phyloP scores from a whole-genome alignment of 1,140 invertebrate genomes.

The Drosophila repletoides region DNA sequence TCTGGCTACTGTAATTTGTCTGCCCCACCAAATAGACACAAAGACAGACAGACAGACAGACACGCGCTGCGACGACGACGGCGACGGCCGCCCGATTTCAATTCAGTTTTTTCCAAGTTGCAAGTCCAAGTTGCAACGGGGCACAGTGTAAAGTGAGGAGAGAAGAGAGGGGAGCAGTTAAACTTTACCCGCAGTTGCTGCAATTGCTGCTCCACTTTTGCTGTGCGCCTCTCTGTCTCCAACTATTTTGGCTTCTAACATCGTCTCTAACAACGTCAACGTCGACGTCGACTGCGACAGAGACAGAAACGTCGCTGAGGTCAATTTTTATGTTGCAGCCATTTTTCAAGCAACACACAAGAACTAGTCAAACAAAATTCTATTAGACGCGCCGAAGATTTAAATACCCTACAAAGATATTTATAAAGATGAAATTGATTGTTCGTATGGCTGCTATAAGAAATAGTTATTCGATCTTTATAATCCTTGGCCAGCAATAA shows the following conservation, averaged over 20 bases:
- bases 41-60: conserved; percentile 46
- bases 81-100: conserved; percentile 20
- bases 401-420: no score
- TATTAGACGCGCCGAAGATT: no score
- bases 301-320: conserved; percentile 78
- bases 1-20: conserved; percentile 80
- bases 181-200: conserved; percentile 40
- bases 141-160: no score
- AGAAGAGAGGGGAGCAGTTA: conserved; percentile 14
- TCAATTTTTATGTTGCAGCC: conserved; percentile 79
- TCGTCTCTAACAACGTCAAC: conserved; percentile 35
- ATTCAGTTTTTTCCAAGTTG: conserved; percentile 32
- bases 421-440: no score
- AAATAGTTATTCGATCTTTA: no score
- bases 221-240: conserved; percentile 12
- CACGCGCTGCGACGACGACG: no score
- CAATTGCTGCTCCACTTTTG: conserved; percentile 76
- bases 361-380: conserved; percentile 6
- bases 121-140: conserved; percentile 28
- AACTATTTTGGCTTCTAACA: conserved; percentile 46
- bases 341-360: conserved; percentile 53
- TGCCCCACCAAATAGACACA: conserved; percentile 64
- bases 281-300: conserved; percentile 53
- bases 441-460: no score
- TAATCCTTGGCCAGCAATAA: no score